Base-by-base conservation (phyloP, 2,888 invertebrate species). In the Byasa hedistus region DNA sequence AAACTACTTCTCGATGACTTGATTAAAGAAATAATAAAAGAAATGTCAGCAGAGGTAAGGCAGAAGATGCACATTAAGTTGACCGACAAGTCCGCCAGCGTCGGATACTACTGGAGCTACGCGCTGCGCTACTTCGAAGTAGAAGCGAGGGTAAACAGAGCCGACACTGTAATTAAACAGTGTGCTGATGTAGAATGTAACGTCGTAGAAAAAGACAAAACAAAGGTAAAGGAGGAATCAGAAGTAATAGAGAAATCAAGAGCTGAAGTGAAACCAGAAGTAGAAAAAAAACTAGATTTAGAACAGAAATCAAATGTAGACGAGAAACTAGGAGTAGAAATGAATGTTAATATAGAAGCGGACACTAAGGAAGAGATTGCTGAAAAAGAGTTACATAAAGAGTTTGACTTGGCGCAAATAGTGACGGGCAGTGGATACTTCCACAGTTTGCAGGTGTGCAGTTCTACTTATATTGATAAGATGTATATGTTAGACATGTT, bases 101-200 rank as follows among this genome's bases (percentile, higher is more conserved):
- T 64, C 0, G 86, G 86, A 0, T 82, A 80, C 77, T 80, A 80
- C 67, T 86, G 87, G 86, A 70, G 83, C 4, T 74, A 69, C 61
- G 81, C 85, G 12, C 66, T 66, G 8, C 65, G 61, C 7, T 64
- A 64, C 17, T 73, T 70, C 59, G 73, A 75, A 4, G 24, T 52
- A 2, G 64, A 68, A 64, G 59, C 68, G 2, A 56, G 32, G 32
- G 10, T 10, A 1, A 7, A 32, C 32, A 32, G 32, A 10, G 32
- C 32, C 10, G 32, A 7, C 32, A 32, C 8, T 10, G 10, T 10
- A 1, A 32, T 10, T 32, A 32, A 32, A 32, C 8, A 32, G 7
- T 32, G 8, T 32, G 32, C 10, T 5, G 32, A 32, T 1, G 32
- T 32, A 32, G 32, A 32, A 32, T 32, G 32, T 32, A 32, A 32